Conservation (phyloP, 2,113 vertebrate species). For the Pogona vitticeps region DNA sequence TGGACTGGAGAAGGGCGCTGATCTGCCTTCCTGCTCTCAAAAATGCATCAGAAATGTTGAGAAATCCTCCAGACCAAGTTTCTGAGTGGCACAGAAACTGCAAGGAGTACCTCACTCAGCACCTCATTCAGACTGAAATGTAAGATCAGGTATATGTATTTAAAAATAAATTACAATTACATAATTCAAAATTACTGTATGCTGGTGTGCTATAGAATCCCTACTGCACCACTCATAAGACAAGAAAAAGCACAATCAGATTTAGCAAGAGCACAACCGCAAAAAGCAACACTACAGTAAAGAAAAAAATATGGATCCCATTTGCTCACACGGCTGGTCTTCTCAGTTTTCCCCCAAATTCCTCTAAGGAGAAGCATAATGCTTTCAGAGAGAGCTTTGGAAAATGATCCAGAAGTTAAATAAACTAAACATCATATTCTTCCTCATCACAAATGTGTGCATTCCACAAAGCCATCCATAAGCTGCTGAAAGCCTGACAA, state of each 20-base stretch:
- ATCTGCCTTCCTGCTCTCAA: too few species aligned
- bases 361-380: not conserved
- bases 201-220: not conserved
- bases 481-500: conserved; percentile 26
- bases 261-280: not conserved
- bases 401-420: not conserved
- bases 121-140: too few species aligned
- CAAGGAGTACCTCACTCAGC: too few species aligned
- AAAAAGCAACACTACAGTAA: not conserved
- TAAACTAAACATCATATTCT: not conserved
- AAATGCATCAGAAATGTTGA: too few species aligned
- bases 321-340: not conserved
- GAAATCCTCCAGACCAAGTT: too few species aligned
- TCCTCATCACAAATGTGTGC: conserved; percentile 43
- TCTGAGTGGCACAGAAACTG: too few species aligned
- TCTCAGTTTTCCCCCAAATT: not conserved
- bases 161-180: too few species aligned
- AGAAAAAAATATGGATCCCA: not conserved
- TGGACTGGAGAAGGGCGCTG: too few species aligned
- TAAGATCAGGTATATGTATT: too few species aligned
- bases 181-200: too few species aligned
- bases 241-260: not conserved
- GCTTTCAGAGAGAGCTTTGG: not conserved
- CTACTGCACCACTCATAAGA: not conserved
- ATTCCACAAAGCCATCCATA: conserved; percentile 1